Evolutionary conservation across 2,113 vertebrate genomes (phyloP).

Genomic region (Eudyptes chrysolophus): DNA sequence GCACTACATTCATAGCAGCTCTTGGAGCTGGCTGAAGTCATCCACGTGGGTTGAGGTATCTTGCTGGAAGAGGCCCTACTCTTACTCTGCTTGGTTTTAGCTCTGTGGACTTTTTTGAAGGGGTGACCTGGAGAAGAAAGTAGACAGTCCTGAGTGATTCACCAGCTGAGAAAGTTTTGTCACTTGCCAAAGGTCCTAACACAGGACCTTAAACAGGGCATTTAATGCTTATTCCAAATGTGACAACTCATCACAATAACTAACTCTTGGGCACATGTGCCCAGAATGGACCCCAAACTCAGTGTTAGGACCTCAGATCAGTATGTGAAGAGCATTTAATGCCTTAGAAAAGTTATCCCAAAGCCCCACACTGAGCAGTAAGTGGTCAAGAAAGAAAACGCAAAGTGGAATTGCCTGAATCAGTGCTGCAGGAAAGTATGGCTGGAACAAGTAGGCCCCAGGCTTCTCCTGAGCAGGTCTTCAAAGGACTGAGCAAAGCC

Average conservation of each 20-base stretch:
- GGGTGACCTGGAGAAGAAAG: background rate
- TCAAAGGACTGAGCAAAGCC: conserved; percentile 30
- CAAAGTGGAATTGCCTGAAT: background rate
- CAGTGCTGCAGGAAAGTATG: background rate
- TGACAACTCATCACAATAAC: background rate
- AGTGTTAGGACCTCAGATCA: background rate
- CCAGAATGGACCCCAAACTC: background rate
- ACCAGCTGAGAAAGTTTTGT: background rate
- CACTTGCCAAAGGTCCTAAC: background rate
- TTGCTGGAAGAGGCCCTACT: background rate
- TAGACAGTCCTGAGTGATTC: background rate
- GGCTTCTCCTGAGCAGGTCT: background rate
- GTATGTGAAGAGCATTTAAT: background rate
- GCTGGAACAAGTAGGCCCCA: background rate
- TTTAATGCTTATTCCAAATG: background rate
- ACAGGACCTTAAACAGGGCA: background rate
- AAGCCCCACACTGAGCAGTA: background rate
- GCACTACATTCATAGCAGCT: background rate
- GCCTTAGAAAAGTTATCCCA: background rate
- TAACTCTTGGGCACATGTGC: background rate
- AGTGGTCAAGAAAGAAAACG: background rate
- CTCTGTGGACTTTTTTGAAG: background rate
- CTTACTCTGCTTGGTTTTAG: background rate
- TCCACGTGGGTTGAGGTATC: background rate
- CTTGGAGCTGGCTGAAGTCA: background rate